Percentiles rank a stretch among this genome's conserved stretches.
phyloP scores from a whole-genome alignment of 1,140 invertebrate genomes.

The Reticulitermes speratus region DNA sequence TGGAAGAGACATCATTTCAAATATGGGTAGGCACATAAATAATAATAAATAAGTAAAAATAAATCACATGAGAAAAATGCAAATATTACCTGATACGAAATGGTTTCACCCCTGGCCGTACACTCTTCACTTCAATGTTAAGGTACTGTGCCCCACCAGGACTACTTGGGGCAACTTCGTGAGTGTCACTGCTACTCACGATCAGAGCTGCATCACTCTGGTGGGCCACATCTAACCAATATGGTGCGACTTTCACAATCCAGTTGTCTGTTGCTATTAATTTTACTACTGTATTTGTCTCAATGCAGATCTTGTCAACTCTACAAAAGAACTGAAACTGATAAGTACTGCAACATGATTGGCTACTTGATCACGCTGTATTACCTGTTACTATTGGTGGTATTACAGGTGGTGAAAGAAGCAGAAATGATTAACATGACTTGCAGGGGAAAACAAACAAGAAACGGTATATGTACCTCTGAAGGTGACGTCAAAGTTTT shows the following conservation, averaged over 20 bases:
- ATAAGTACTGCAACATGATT: neutral
- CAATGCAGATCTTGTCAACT: slow-evolving; percentile 72
- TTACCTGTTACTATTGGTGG: too few species aligned
- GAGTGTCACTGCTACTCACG: slow-evolving; percentile 71
- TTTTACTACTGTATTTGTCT: slow-evolving; percentile 64
- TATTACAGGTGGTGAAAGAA: too few species aligned
- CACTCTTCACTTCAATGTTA: slow-evolving; percentile 74
- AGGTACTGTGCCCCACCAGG: slow-evolving; percentile 73
- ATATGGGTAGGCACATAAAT: too few species aligned
- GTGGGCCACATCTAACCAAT: slow-evolving; percentile 70
- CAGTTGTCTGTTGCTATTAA: slow-evolving; percentile 82
- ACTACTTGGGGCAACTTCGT: slow-evolving; percentile 60
- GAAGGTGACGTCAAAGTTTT: too few species aligned
- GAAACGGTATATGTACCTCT: too few species aligned
- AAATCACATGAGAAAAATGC: neutral
- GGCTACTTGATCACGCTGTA: too few species aligned
- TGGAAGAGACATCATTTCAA: too few species aligned
- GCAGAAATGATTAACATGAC: too few species aligned
- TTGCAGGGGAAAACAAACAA: too few species aligned
- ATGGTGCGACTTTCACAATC: slow-evolving; percentile 82
- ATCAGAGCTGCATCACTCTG: slow-evolving; percentile 75
- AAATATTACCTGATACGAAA: slow-evolving; percentile 31
- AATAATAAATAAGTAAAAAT: too few species aligned
- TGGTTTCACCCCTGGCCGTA: slow-evolving; percentile 34
- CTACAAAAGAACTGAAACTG: slow-evolving; percentile 50